Percentiles rank a stretch among this genome's conserved stretches.
These are phyloP conservation scores for Centropus unirufus DNA, from an alignment of 2,113 vertebrate genomes.

Conservation along the genomic window DNA sequence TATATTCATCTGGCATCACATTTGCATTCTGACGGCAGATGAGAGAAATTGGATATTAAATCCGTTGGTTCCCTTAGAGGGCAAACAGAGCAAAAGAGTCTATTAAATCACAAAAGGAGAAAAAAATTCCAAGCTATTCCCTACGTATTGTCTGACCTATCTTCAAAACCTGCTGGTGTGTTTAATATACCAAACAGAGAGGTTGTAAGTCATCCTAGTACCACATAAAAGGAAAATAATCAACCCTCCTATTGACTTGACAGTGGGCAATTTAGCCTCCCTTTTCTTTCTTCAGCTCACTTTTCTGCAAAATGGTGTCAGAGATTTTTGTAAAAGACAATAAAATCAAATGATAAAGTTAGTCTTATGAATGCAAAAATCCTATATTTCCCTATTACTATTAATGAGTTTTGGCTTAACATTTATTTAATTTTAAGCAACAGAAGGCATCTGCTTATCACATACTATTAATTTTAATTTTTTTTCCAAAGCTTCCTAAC, in stretches of 20 bases:
- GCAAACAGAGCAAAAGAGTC: background rate
- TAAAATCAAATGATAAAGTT: background rate
- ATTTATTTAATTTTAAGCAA: background rate
- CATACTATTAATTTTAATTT: background rate
- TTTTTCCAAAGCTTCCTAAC: background rate
- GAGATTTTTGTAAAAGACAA: background rate
- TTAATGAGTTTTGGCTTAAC: background rate
- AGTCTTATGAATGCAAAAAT: background rate
- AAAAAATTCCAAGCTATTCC: background rate
- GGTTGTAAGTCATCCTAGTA: background rate
- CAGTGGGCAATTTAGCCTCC: background rate
- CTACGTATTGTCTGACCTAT: background rate
- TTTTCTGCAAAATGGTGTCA: background rate
- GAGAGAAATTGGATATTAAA: background rate
- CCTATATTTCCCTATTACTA: background rate
- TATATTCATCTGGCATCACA: conserved; percentile 22
- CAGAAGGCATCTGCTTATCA: background rate
- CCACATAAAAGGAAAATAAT: background rate
- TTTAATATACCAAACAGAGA: background rate
- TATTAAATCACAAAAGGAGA: conserved; percentile 9
- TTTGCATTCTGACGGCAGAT: conserved; percentile 21
- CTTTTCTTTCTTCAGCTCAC: background rate
- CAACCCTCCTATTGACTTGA: background rate
- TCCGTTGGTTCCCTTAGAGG: conserved; percentile 2
- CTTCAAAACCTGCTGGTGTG: background rate